Percentiles rank a stretch among this genome's conserved stretches.
phyloP scores from a whole-genome alignment of 2,797 vertebrate species.

The Tragelaphus eurycerus region DNA sequence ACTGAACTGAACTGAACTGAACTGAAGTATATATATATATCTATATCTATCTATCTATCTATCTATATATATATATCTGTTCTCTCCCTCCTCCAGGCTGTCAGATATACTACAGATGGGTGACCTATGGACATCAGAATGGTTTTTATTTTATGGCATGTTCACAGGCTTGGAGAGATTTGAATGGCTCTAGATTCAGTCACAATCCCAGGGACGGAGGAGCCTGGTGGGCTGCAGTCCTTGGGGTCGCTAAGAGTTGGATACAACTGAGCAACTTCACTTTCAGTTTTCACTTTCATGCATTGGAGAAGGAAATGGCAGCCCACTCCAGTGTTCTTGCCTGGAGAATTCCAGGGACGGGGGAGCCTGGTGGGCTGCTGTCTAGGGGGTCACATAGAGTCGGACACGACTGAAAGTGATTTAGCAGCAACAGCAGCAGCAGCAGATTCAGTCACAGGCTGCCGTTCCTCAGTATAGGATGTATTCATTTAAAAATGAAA shows the following conservation, averaged over 20 bases:
- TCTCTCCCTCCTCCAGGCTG: neutral
- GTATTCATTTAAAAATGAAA: conserved; percentile 45
- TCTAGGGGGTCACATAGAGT: too few relatives aligned
- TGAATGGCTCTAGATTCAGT: conserved; percentile 29
- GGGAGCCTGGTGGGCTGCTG: too few relatives aligned
- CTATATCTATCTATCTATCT: too few relatives aligned
- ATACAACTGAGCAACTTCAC: too few relatives aligned
- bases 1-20: neutral
- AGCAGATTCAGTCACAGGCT: neutral
- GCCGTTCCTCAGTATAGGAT: neutral
- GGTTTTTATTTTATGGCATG: conserved; percentile 14
- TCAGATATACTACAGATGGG: neutral
- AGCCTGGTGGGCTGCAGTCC: too few relatives aligned
- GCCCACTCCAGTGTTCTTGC: too few relatives aligned
- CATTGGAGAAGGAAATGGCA: too few relatives aligned
- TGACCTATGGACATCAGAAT: neutral
- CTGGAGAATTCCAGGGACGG: too few relatives aligned
- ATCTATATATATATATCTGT: neutral
- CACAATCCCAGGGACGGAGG: neutral
- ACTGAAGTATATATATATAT: neutral
- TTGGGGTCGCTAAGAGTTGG: too few relatives aligned
- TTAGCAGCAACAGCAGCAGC: too few relatives aligned
- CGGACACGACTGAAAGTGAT: fast-evolving
- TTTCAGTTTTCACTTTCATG: too few relatives aligned
- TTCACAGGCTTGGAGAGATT: conserved; percentile 22